Evolutionary conservation across 64 coral and sea anemone genomes (phyloP), one percentile per base, ranked within the genome.

Genomic region (Montipora capricornis): DNA sequence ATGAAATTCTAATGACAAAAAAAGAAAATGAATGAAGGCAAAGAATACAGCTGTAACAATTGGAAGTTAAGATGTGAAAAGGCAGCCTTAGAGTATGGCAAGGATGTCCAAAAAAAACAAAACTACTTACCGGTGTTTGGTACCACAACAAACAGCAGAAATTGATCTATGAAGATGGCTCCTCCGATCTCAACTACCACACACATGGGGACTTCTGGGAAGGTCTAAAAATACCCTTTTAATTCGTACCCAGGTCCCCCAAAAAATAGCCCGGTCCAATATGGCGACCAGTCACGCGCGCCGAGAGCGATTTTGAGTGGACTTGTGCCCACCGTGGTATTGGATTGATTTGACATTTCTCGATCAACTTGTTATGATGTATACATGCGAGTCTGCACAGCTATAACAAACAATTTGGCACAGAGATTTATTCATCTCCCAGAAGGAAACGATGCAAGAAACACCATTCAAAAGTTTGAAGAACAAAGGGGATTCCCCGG

Each of bases 401-500:
- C 71, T 9, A 89, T 59, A 8, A 16, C n/a, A 29, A 48, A 73
- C 69, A 88, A 75, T 9, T 74, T 88, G 17, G 86, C 69, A 48
- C 45, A 74, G 46, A 50, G 47, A 73, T 88, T 88, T 75, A 88
- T 75, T 74, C 62, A 75, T 46, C 49, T 88, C 68, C 86, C 46
- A 29, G 64, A 74, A 75, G 86, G 86, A 75, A 68, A 74, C 14
- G 46, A 88, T 14, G 20, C 6, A 74, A 74, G 64, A 16, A 75
- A 75, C 86, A 88, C 86, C 69, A 88, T 88, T 75, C 70, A 78
- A 89, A 77, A 76, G 53, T 89, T 89, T 60, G 73, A 89, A 60
- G 74, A 89, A 26, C 8, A 89, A 89, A 51, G 73, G 22, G 87
- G 71, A 78, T 89, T 77, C 13, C 75, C 90, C 15, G 68, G 90